Conservation (phyloP, 2,113 vertebrate genomes). For the Numida meleagris region DNA sequence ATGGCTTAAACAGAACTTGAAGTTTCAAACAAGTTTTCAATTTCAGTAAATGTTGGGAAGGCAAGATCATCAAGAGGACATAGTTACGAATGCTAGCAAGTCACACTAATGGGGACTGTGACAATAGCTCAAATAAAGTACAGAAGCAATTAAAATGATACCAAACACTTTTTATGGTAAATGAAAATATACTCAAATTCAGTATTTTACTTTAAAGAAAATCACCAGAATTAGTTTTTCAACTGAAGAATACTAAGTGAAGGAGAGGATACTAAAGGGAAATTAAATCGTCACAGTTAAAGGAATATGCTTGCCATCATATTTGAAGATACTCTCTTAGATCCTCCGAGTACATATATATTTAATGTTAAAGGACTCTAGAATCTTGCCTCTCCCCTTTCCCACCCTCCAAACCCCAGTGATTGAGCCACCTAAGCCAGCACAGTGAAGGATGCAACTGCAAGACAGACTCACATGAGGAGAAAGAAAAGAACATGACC, state of each 20-base stretch:
- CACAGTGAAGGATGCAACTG: neutral
- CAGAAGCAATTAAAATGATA: neutral
- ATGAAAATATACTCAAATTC: neutral
- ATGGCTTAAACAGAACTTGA: neutral
- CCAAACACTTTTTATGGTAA: neutral
- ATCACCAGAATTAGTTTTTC: neutral
- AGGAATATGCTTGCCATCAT: neutral
- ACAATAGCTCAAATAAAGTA: neutral
- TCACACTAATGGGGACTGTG: fast-evolving
- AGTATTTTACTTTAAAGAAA: neutral
- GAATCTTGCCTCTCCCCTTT: neutral
- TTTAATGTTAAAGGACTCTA: neutral
- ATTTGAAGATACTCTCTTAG: neutral
- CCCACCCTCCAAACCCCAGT: neutral
- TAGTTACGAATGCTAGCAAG: neutral
- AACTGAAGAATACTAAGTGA: neutral
- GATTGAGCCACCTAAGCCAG: fast-evolving
- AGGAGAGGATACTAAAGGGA: neutral
- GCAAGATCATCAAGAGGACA: neutral
- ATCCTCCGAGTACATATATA: fast-evolving
- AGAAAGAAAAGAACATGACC: neutral
- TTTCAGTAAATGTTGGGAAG: neutral
- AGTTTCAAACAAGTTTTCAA: neutral
- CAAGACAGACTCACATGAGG: neutral
- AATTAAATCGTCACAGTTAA: neutral